Evolutionary conservation across 2,113 vertebrate species (phyloP).

Genomic region (Passer montanus): DNA sequence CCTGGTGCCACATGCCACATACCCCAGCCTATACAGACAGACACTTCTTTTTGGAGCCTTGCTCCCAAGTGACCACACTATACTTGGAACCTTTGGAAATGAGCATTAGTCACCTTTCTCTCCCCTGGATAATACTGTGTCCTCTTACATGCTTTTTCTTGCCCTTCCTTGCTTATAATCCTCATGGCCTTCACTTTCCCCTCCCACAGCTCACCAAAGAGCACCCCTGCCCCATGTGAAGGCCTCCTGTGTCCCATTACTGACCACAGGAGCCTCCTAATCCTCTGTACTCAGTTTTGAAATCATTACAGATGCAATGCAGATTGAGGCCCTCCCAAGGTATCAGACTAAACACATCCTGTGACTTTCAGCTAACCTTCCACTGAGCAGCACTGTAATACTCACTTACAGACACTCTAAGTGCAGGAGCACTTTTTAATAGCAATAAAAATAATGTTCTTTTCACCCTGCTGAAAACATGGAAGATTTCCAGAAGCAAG

Average conservation of each 20-base stretch:
- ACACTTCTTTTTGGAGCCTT: neutral
- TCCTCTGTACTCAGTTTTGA: neutral
- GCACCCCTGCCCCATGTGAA: fast-evolving
- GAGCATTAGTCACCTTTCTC: neutral
- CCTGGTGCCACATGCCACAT: neutral
- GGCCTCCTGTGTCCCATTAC: neutral
- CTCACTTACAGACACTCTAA: neutral
- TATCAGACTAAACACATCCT: neutral
- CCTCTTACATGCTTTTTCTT: neutral
- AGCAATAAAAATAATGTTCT: conserved; percentile 44
- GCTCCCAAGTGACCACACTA: neutral
- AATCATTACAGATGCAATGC: neutral
- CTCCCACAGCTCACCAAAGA: neutral
- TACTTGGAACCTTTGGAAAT: neutral
- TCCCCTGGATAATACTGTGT: neutral
- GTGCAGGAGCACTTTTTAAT: conserved; percentile 14
- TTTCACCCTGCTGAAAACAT: conserved; percentile 7
- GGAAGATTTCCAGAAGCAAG: conserved; percentile 46
- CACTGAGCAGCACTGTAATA: conserved; percentile 23
- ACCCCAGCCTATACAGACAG: neutral
- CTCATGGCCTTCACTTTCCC: neutral
- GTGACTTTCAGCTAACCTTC: conserved; percentile 40
- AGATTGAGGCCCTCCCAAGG: neutral
- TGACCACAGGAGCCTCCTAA: neutral
- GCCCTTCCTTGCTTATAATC: neutral